Evolutionary conservation across 2,797 vertebrate genomes (phyloP).

Genomic region (Tinamus major): DNA sequence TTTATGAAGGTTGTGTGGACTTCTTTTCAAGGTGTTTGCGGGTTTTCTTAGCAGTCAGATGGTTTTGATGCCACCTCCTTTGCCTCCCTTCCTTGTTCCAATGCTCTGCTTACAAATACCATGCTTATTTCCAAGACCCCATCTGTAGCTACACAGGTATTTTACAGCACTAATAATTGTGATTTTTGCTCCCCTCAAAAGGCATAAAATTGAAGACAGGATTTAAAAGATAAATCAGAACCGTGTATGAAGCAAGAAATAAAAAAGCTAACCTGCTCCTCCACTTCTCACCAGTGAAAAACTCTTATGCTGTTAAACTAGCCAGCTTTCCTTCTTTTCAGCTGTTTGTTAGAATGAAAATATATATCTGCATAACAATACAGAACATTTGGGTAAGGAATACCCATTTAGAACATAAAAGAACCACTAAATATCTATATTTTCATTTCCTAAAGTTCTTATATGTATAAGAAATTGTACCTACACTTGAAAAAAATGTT

Average conservation of each 20-base stretch:
- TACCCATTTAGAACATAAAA: neutral
- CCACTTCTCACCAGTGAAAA: neutral
- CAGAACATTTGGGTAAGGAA: neutral
- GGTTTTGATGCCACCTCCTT: rapidly evolving
- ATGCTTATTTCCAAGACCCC: neutral
- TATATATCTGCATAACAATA: neutral
- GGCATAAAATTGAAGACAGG: neutral
- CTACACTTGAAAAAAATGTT: neutral
- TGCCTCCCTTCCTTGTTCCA: neutral
- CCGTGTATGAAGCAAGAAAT: neutral
- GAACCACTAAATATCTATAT: neutral
- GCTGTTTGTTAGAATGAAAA: neutral
- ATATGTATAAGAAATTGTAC: neutral
- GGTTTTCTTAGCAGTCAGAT: neutral
- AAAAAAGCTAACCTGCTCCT: neutral
- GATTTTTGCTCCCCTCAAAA: neutral
- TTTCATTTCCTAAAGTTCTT: neutral
- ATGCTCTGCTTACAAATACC: neutral
- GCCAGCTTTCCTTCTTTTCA: neutral
- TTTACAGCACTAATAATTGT: neutral
- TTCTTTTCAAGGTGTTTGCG: neutral
- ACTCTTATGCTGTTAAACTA: neutral
- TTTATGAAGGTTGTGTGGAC: neutral
- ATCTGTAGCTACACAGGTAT: neutral
- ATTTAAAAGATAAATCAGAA: neutral